These are phyloP conservation scores for Xestia sexstrigata DNA, from an alignment of 2,888 invertebrate species.

Conservation along the genomic window DNA sequence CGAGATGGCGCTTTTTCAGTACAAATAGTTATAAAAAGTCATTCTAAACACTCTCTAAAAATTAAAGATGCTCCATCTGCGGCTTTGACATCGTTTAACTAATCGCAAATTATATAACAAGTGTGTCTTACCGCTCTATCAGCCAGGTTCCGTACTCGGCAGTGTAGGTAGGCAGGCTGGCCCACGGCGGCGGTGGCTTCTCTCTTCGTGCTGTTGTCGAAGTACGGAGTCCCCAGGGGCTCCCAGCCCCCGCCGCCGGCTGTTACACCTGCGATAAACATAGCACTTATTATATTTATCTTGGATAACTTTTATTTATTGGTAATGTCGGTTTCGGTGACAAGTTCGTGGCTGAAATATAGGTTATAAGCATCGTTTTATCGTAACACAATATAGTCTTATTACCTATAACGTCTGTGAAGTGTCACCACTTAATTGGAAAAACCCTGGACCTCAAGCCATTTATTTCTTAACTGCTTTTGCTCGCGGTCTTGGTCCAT, in stretches of 20 bases:
- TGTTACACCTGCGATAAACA: conserved; percentile 80
- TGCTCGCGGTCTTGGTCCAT: background rate
- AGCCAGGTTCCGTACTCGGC: conserved; percentile 96
- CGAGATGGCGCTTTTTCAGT: background rate
- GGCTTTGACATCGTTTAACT: background rate
- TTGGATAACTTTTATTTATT: conserved; percentile 1
- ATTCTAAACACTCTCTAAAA: background rate
- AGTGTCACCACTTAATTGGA: background rate
- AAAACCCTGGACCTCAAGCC: background rate
- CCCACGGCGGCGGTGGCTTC: conserved; percentile 97
- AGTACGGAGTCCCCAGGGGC: conserved; percentile 96
- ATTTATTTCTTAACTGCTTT: background rate
- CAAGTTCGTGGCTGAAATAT: background rate
- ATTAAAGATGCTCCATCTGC: background rate
- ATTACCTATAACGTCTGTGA: background rate
- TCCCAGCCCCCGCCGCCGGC: conserved; percentile 91
- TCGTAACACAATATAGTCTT: no score
- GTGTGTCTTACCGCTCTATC: conserved; percentile 94
- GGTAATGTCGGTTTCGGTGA: background rate
- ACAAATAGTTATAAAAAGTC: background rate
- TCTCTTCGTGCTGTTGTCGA: conserved; percentile 96
- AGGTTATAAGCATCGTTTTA: background rate
- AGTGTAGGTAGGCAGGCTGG: conserved; percentile 96
- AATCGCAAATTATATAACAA: background rate
- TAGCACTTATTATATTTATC: conserved; percentile 20